Evolutionary conservation across 2,797 vertebrate genomes (phyloP).

Genomic region (Micrastur ruficollis): DNA sequence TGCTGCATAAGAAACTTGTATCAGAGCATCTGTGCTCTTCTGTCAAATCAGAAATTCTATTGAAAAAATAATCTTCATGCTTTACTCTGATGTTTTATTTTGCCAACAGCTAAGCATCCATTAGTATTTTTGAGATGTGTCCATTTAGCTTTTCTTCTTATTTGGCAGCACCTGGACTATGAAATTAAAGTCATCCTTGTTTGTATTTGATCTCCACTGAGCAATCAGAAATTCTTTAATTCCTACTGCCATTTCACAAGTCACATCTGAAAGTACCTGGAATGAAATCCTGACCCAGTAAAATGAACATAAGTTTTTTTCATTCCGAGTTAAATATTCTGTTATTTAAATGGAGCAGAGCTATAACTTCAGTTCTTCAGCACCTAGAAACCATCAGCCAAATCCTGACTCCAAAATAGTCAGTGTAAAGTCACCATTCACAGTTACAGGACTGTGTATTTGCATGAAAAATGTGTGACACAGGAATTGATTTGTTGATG

Average conservation of each 20-base stretch:
- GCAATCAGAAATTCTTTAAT: not conserved
- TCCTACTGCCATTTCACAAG: not conserved
- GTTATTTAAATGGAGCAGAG: not conserved
- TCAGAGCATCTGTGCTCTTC: not conserved
- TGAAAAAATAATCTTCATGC: not conserved
- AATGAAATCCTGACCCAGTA: not conserved
- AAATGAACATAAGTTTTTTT: not conserved
- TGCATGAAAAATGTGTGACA: not conserved
- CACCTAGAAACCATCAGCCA: not conserved
- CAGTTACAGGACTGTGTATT: not conserved
- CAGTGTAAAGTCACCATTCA: not conserved
- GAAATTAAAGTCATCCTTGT: not conserved
- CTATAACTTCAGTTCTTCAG: not conserved
- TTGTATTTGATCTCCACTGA: not conserved
- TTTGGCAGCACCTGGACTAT: not conserved
- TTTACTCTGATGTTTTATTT: not conserved
- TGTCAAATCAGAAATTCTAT: not conserved
- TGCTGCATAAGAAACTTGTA: not conserved
- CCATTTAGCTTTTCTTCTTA: not conserved
- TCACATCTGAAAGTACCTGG: not conserved
- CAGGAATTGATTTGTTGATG: not conserved
- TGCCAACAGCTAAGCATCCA: not conserved
- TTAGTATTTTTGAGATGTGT: not conserved
- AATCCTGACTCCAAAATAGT: not conserved
- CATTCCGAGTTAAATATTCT: not conserved